Evolutionary conservation across 2,797 vertebrate genomes (phyloP).

Genomic region (Poeciliopsis infans): DNA sequence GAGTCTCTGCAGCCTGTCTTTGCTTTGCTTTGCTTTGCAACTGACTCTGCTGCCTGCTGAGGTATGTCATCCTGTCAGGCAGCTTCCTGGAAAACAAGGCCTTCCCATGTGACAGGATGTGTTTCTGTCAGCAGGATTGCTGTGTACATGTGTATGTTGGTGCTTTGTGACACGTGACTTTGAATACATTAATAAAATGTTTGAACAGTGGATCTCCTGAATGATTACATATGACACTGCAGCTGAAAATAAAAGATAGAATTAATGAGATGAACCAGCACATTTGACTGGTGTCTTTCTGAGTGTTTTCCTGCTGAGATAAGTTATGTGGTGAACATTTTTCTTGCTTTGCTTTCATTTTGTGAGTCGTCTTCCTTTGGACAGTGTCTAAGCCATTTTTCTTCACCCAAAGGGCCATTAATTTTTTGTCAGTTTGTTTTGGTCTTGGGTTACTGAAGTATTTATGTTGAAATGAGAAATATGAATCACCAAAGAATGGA

Average conservation of each 20-base stretch:
- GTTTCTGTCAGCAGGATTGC: conserved; percentile 40
- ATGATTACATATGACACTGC: conserved; percentile 7
- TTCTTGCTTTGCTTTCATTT: conserved; percentile 51
- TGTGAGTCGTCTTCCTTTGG: conserved; percentile 53
- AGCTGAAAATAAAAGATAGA: conserved; percentile 20
- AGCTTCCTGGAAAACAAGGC: conserved; percentile 50
- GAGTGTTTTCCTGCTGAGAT: conserved; percentile 42
- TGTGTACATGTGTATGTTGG: conserved; percentile 1
- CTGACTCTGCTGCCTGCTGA: conserved; percentile 37
- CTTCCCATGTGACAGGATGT: conserved; percentile 39
- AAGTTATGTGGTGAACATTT: conserved; percentile 51
- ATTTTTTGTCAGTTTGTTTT: conserved; percentile 46
- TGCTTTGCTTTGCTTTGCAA: conserved; percentile 49
- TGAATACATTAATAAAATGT: conserved; percentile 2
- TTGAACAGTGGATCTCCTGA: background rate
- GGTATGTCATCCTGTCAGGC: conserved; percentile 62
- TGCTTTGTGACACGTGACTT: background rate
- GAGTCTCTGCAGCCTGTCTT: conserved; percentile 47
- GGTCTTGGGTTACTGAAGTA: conserved; percentile 22
- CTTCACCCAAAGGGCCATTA: conserved; percentile 45
- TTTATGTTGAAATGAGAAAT: conserved; percentile 50
- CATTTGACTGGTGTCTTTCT: conserved; percentile 42
- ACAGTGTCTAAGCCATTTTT: conserved; percentile 7
- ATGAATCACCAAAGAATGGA: conserved; percentile 24
- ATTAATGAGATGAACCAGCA: conserved; percentile 47